Evolutionary conservation across 2,113 vertebrate species (phyloP), one percentile per base, ranked within the genome.

Genomic region (Hippopotamus amphibius): DNA sequence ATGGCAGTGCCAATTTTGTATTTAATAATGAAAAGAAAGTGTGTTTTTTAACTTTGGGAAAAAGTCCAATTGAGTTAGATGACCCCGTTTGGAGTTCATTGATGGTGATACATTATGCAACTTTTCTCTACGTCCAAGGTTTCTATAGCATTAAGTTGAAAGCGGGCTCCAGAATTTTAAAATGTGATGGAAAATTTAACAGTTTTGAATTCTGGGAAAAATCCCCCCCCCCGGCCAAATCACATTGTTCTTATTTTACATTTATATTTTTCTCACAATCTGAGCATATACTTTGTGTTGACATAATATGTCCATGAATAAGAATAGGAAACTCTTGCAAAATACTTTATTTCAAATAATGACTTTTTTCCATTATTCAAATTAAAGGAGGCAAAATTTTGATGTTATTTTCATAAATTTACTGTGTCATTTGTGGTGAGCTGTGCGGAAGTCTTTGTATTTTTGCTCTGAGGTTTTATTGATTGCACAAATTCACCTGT

Each of bases 281-380:
- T 71, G 57, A 85, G 5, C 21, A 14, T 28, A 13, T 50, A 50
- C 59, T 59, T 30, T 53, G 33, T 41, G 66, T 19, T 41, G 66
- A 37, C 24, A 41, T 43, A 33, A 22, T 9, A 5, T 37, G 9
- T 53, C 37, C 21, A 4, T 61, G 16, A 92, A 33, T 43, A 77
- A 90, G n/a, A 71, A 57, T 13, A 87, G 87, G 77, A 93, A 82
- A 88, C 55, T 57, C 7, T 66, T 68, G 48, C 24, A 83, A 68
- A 94, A 69, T 19, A 63, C 66, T 88, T 96, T 41, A 53, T 91
- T 89, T 96, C 81, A 81, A 96, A n/a, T 71, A 28, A 50, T 81
- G 53, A 72, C n/a, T 26, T 81, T 57, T 87, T 57, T 90, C 41
- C 48, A 53, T 74, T 37, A n/a, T 69, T 81, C 30, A 43, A 55